Percentiles rank a stretch among this genome's conserved stretches.
phyloP scores from a whole-genome alignment of 2,888 invertebrate genomes.

The Zhuqinia jingwanae region DNA sequence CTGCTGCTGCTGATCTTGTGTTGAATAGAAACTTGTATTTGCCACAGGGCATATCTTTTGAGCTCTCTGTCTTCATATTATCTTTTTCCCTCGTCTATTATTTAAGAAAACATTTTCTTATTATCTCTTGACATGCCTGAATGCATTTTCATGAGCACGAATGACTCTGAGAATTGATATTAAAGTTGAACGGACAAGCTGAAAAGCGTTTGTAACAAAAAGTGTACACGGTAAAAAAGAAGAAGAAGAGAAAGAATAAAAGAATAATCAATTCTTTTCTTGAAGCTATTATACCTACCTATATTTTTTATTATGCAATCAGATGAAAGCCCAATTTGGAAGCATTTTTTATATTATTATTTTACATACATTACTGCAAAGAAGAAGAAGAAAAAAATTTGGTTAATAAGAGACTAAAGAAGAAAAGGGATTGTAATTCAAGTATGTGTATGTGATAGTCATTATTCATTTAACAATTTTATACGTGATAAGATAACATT shows the following conservation, averaged over 20 bases:
- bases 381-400: too few species aligned
- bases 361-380: too few species aligned
- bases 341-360: background rate
- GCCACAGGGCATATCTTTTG: slow-evolving; percentile 16
- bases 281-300: too few species aligned
- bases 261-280: slow-evolving; percentile 23
- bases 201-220: background rate
- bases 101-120: slow-evolving; percentile 63
- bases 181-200: slow-evolving; percentile 4
- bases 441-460: too few species aligned
- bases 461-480: too few species aligned
- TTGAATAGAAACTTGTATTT: too few species aligned
- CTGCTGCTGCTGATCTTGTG: background rate
- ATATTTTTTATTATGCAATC: too few species aligned
- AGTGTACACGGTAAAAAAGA: background rate
- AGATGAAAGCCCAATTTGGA: background rate
- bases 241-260: background rate
- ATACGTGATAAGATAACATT: too few species aligned
- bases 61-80: background rate
- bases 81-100: background rate
- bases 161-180: slow-evolving; percentile 47
- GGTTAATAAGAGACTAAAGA: too few species aligned
- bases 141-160: slow-evolving; percentile 50
- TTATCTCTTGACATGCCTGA: slow-evolving; percentile 64
- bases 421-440: too few species aligned